These are phyloP conservation scores for Acrobasis suavella DNA, from an alignment of 2,888 invertebrate species.

Conservation along the genomic window DNA sequence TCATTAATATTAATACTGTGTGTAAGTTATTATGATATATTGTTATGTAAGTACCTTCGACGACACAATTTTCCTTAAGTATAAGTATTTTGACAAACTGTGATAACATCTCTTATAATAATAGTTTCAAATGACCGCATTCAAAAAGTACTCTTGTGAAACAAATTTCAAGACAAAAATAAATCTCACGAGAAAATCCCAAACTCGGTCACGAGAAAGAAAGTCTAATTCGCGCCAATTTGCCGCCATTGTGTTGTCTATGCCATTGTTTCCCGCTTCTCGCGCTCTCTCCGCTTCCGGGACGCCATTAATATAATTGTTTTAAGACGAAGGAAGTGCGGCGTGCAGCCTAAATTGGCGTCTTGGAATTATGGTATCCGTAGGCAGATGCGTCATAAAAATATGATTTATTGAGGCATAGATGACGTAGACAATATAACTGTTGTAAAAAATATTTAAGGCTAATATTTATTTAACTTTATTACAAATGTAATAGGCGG, in stretches of 20 bases:
- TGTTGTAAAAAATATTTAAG: too few relatives aligned
- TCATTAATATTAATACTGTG: too few relatives aligned
- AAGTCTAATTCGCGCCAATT: conserved; percentile 21
- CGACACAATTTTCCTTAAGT: too few relatives aligned
- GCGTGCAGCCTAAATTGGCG: conserved; percentile 7
- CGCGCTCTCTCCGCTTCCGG: conserved; percentile 27
- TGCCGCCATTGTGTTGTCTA: conserved; percentile 17
- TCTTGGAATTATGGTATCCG: conserved; percentile 13
- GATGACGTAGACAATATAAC: not conserved
- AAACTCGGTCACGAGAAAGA: conserved; percentile 17
- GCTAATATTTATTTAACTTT: too few relatives aligned
- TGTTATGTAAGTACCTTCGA: too few relatives aligned
- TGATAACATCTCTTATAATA: too few relatives aligned
- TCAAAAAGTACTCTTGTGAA: too few relatives aligned
- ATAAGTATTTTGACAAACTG: too few relatives aligned
- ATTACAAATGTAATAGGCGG: too few relatives aligned
- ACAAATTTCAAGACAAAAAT: not conserved
- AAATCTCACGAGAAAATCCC: conserved; percentile 17
- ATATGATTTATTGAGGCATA: not conserved
- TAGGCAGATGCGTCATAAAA: conserved; percentile 4
- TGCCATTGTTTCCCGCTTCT: conserved; percentile 23
- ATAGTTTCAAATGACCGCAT: too few relatives aligned
- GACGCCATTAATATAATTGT: conserved; percentile 26
- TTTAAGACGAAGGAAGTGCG: conserved; percentile 23
- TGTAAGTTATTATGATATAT: too few relatives aligned